Evolutionary conservation across 2,113 vertebrate genomes (phyloP).

Genomic region (Brachypteracias leptosomus): DNA sequence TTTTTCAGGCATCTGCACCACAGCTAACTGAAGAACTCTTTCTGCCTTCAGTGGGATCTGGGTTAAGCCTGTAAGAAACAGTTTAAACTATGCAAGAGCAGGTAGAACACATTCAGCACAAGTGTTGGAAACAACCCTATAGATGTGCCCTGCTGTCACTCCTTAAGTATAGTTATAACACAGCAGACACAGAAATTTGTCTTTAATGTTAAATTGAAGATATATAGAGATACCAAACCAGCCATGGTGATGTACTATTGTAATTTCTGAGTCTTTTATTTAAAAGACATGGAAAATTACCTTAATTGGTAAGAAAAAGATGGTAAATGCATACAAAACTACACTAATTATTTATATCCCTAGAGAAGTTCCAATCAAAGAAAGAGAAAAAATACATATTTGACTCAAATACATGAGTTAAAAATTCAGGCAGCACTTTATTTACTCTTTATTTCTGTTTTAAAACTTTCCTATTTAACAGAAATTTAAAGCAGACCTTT

Average conservation of each 20-base stretch:
- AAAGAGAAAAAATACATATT: not conserved
- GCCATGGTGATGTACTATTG: not conserved
- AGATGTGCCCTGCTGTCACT: not conserved
- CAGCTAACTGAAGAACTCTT: not conserved
- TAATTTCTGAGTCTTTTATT: not conserved
- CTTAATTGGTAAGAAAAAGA: not conserved
- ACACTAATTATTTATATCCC: not conserved
- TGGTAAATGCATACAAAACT: not conserved
- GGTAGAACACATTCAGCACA: not conserved
- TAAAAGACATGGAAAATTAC: not conserved
- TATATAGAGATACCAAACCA: not conserved
- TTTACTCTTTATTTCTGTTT: not conserved
- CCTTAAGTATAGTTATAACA: not conserved
- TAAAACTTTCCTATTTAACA: not conserved
- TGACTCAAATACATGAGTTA: not conserved
- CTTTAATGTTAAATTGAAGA: not conserved
- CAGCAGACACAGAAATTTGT: not conserved
- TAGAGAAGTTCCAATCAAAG: not conserved
- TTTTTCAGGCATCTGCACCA: not conserved
- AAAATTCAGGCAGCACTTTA: not conserved
- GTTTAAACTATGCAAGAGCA: not conserved
- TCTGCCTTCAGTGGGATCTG: not conserved
- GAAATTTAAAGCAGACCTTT: not conserved
- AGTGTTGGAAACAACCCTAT: not conserved
- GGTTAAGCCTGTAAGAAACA: not conserved